phyloP scores from a whole-genome alignment of 1,140 invertebrate species.

The Psilanteris sp. region DNA sequence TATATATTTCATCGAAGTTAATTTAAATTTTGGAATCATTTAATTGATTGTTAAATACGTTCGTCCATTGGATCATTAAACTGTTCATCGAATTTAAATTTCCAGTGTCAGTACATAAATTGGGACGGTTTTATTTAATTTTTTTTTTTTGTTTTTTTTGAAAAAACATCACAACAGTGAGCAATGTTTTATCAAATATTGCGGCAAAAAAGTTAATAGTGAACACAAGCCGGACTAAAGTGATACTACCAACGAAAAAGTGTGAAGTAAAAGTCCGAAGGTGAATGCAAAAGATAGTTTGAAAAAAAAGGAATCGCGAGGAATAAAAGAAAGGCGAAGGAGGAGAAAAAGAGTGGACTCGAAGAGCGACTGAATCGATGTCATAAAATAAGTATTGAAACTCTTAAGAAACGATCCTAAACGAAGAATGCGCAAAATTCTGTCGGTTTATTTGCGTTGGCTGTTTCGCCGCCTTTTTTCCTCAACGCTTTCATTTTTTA shows the following conservation, averaged over 20 bases:
- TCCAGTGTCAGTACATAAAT: too few species aligned
- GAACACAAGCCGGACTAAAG: constrained; percentile 5
- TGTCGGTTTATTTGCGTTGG: constrained; percentile 57
- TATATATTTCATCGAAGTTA: too few species aligned
- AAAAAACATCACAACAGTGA: neutral
- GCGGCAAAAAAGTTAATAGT: neutral
- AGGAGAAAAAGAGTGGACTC: constrained; percentile 41
- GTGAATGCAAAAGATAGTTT: constrained; percentile 34
- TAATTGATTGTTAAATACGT: too few species aligned
- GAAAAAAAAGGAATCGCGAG: constrained; percentile 25
- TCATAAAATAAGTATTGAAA: constrained; percentile 60
- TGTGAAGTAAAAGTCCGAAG: constrained; percentile 43
- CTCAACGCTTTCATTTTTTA: constrained; percentile 35
- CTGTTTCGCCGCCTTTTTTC: constrained; percentile 52
- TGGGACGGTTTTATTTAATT: too few species aligned
- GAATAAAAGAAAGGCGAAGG: constrained; percentile 43
- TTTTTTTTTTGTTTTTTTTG: too few species aligned
- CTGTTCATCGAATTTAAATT: too few species aligned
- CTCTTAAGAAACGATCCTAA: constrained; percentile 35
- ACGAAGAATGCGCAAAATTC: constrained; percentile 64
- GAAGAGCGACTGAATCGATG: constrained; percentile 55
- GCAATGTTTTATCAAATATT: constrained; percentile 63
- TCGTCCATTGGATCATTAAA: too few species aligned
- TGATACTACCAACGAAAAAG: constrained; percentile 36
- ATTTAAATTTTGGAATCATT: too few species aligned